These are phyloP conservation scores for Allacma fusca DNA, from an alignment of 2,888 invertebrate species.

Conservation along the genomic window DNA sequence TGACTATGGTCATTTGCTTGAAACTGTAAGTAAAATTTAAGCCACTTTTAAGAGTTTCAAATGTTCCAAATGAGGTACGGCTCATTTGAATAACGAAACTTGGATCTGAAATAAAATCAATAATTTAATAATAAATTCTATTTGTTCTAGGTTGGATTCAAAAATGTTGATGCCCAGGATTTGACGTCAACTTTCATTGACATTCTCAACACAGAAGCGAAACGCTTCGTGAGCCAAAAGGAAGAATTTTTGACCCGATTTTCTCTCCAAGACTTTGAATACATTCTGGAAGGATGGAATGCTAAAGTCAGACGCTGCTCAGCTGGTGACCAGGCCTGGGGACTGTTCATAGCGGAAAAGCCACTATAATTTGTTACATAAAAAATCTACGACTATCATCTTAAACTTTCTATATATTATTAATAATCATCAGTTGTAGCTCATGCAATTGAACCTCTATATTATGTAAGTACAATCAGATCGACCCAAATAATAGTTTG, in stretches of 20 bases:
- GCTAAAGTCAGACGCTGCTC: conserved; percentile 64
- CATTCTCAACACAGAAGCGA: conserved; percentile 66
- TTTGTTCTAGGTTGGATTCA: conserved; percentile 64
- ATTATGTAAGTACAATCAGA: no score
- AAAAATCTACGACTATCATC: not conserved
- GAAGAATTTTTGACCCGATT: conserved; percentile 67
- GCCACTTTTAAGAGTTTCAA: no score
- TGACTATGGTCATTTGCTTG: conserved; percentile 64
- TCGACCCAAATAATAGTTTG: no score
- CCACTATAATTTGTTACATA: conserved; percentile 36
- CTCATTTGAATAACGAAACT: no score
- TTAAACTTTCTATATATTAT: not conserved
- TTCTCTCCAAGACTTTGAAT: conserved; percentile 66
- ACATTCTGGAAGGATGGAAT: conserved; percentile 67
- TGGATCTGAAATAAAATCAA: no score
- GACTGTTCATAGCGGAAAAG: conserved; percentile 63
- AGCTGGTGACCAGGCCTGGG: conserved; percentile 67
- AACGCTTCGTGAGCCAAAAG: conserved; percentile 64
- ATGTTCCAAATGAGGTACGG: no score
- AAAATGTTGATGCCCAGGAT: conserved; percentile 66
- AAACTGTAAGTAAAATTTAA: conserved; percentile 61
- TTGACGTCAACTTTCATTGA: conserved; percentile 67
- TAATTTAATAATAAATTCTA: not conserved
- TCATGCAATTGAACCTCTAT: no score
- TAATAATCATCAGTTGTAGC: no score